Conservation (phyloP, 64 coral and sea anemone species). For the Stichodactyla helianthus region DNA sequence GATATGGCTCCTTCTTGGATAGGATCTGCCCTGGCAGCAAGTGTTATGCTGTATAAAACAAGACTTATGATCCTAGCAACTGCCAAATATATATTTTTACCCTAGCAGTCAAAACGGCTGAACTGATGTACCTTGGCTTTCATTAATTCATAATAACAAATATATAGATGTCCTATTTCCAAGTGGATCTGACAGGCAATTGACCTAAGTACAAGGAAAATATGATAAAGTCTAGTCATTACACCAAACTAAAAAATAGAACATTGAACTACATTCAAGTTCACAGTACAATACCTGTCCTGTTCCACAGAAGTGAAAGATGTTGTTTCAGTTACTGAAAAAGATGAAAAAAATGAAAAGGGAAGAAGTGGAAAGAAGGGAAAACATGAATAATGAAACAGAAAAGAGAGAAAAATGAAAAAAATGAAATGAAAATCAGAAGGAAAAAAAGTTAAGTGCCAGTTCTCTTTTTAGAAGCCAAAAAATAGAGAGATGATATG, state of each 20-base stretch:
- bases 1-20: too few species aligned
- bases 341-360: neutral
- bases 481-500: too few species aligned
- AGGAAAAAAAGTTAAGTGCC: neutral
- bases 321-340: slow-evolving; percentile 44
- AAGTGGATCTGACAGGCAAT: slow-evolving; percentile 68
- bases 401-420: neutral
- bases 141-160: slow-evolving; percentile 63
- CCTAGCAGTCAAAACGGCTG: too few species aligned
- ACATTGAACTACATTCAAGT: neutral
- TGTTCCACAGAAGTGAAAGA: slow-evolving; percentile 31
- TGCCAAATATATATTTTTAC: too few species aligned
- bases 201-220: slow-evolving; percentile 36
- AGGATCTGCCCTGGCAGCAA: too few species aligned
- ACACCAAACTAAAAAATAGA: neutral
- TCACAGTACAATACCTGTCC: slow-evolving; percentile 27
- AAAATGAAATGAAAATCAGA: neutral
- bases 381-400: neutral
- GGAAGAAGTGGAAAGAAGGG: neutral
- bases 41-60: too few species aligned
- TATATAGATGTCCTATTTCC: slow-evolving; percentile 71
- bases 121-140: slow-evolving; percentile 65
- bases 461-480: too few species aligned
- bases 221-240: neutral
- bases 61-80: too few species aligned